Evolutionary conservation across 2,888 invertebrate species (phyloP).

Genomic region (Caenorhabditis sp.): DNA sequence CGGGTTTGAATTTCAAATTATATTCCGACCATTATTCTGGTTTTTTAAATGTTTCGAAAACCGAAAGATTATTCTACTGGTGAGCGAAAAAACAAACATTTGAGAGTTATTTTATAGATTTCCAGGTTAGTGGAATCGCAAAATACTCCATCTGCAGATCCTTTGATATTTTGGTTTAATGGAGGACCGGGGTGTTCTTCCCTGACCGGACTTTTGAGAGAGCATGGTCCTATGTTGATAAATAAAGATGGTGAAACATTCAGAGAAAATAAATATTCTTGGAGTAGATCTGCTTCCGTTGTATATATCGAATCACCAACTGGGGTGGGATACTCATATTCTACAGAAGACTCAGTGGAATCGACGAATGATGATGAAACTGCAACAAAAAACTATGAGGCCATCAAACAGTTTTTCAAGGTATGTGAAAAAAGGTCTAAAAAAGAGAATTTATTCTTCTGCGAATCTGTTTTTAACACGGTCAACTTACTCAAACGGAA

Average conservation of each 20-base stretch:
- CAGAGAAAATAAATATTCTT: conserved; percentile 66
- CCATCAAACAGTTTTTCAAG: conserved; percentile 74
- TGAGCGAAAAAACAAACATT: conserved; percentile 72
- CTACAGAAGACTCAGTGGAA: conserved; percentile 72
- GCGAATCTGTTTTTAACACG: too few relatives aligned
- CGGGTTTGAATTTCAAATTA: too few relatives aligned
- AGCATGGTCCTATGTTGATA: conserved; percentile 73
- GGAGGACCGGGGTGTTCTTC: conserved; percentile 74
- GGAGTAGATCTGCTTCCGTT: conserved; percentile 73
- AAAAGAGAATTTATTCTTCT: too few relatives aligned
- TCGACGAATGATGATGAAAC: conserved; percentile 70
- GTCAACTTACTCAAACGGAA: too few relatives aligned
- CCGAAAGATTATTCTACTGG: conserved; percentile 72
- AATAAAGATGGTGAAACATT: conserved; percentile 68
- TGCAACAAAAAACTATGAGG: conserved; percentile 73
- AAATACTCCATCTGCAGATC: conserved; percentile 60
- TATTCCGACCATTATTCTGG: too few relatives aligned
- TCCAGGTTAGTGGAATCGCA: conserved; percentile 69
- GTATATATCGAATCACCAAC: conserved; percentile 75
- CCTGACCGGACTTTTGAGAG: conserved; percentile 72
- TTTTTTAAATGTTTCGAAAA: too few relatives aligned
- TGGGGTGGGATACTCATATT: conserved; percentile 75
- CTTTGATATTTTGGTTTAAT: conserved; percentile 69
- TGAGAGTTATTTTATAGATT: neutral
- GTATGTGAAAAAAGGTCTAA: too few relatives aligned